phyloP scores from a whole-genome alignment of 2,888 invertebrate species.

The Acleris cristana region DNA sequence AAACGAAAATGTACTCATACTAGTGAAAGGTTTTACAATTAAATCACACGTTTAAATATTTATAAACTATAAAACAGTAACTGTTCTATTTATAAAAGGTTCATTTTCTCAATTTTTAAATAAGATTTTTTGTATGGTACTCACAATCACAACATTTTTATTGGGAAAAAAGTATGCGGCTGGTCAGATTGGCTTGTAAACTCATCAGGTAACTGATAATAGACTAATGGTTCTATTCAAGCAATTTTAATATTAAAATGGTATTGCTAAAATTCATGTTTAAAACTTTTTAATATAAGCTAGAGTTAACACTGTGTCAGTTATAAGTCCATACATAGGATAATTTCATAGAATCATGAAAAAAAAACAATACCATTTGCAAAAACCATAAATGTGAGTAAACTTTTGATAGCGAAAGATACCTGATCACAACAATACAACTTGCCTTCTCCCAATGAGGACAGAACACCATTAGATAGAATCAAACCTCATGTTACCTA shows the following conservation, averaged over 20 bases:
- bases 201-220: constrained; percentile 28
- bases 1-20: constrained; percentile 5
- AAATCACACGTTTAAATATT: constrained; percentile 14
- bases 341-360: background rate
- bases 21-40: constrained; percentile 21
- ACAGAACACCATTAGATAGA: constrained; percentile 30
- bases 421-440: constrained; percentile 4
- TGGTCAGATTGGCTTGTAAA: constrained; percentile 15
- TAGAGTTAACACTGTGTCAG: constrained; percentile 32
- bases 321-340: constrained; percentile 17
- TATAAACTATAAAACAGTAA: constrained; percentile 23
- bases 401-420: constrained; percentile 1
- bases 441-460: constrained; percentile 27
- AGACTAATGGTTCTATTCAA: constrained; percentile 37
- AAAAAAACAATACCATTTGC: background rate
- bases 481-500: constrained; percentile 25
- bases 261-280: constrained; percentile 35
- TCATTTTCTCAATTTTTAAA: constrained; percentile 17
- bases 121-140: constrained; percentile 12
- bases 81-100: constrained; percentile 17
- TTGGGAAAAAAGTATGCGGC: constrained; percentile 5
- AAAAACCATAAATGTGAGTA: constrained; percentile 16
- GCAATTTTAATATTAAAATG: constrained; percentile 37
- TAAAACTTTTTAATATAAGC: constrained; percentile 36
- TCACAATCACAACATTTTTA: constrained; percentile 10